Evolutionary conservation across 2,797 vertebrate genomes (phyloP).

Genomic region (Labroides dimidiatus): DNA sequence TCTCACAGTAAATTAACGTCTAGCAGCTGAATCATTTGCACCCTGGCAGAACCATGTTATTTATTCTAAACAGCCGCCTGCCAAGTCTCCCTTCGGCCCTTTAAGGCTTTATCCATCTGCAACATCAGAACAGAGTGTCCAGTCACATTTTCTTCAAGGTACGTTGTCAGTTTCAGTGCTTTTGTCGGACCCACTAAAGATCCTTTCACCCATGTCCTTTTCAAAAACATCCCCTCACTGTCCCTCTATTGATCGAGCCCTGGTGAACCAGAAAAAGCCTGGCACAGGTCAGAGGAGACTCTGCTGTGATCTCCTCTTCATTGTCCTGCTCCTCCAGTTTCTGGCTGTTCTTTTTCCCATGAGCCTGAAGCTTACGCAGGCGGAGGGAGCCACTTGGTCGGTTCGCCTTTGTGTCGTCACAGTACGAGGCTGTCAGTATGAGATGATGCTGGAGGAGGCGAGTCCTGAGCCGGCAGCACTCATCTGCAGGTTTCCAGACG

Average conservation of each 20-base stretch:
- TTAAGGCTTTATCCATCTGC: slow-evolving; percentile 72
- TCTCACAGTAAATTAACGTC: slow-evolving; percentile 80
- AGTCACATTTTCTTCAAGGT: slow-evolving; percentile 83
- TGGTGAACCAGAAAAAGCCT: slow-evolving; percentile 64
- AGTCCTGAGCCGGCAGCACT: slow-evolving; percentile 87
- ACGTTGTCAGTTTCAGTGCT: slow-evolving; percentile 84
- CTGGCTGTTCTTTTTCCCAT: slow-evolving; percentile 60
- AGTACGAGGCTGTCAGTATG: slow-evolving; percentile 89
- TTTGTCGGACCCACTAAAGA: slow-evolving; percentile 71
- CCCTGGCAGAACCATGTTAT: slow-evolving; percentile 70
- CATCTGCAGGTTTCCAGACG: slow-evolving; percentile 97
- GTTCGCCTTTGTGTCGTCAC: slow-evolving; percentile 55
- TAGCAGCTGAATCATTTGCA: slow-evolving; percentile 79
- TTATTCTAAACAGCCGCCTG: slow-evolving; percentile 62
- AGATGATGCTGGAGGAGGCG: slow-evolving; percentile 93
- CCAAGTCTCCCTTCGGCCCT: slow-evolving; percentile 74
- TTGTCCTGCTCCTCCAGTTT: slow-evolving; percentile 51
- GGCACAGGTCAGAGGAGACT: slow-evolving; percentile 55
- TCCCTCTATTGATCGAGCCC: slow-evolving; percentile 58
- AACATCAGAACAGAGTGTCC: slow-evolving; percentile 62
- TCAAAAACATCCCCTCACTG: slow-evolving; percentile 53
- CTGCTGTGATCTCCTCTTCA: slow-evolving; percentile 17
- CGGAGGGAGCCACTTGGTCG: slow-evolving; percentile 60
- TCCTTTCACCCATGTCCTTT: slow-evolving; percentile 62
- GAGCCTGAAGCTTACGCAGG: slow-evolving; percentile 70